Percentiles rank a stretch among this genome's conserved stretches.
Evolutionary conservation across 53 echinoderm and acorn worm genomes (phyloP).

Genomic region (Holothuria scabra): DNA sequence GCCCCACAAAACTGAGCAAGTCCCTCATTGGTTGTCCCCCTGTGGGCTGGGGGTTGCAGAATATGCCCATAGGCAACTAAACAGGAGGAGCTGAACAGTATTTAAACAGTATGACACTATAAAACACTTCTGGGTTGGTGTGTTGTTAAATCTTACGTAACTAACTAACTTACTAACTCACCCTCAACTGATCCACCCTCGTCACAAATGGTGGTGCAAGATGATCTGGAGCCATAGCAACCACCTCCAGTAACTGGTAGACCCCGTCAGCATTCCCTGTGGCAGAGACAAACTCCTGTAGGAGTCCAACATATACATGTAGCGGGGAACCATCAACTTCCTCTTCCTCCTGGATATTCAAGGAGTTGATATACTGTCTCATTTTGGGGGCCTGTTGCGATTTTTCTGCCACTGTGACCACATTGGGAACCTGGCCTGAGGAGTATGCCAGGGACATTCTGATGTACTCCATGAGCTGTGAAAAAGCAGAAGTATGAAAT

Average conservation of each 20-base stretch:
- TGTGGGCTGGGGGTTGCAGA: no score
- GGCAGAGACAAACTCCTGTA: constrained; percentile 71
- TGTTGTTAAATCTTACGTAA: no score
- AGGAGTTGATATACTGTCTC: constrained; percentile 55
- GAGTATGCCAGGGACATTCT: constrained; percentile 75
- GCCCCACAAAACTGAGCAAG: no score
- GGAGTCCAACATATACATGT: constrained; percentile 57
- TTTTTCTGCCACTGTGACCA: constrained; percentile 56
- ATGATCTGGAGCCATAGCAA: constrained; percentile 68
- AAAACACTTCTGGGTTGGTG: no score
- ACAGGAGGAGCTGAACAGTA: no score
- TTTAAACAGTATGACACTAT: no score
- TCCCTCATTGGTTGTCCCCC: no score
- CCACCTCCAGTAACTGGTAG: constrained; percentile 66
- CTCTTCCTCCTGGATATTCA: constrained; percentile 49
- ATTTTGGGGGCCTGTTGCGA: constrained; percentile 62
- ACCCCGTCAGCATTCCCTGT: constrained; percentile 64
- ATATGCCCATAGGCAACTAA: no score
- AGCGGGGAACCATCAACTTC: constrained; percentile 48
- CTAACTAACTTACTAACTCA: neutral
- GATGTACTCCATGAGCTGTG: constrained; percentile 64
- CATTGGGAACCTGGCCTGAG: constrained; percentile 61
- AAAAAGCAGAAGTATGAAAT: neutral
- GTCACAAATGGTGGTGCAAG: constrained; percentile 69
- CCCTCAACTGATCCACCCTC: constrained; percentile 71